Evolutionary conservation across 2,888 invertebrate species (phyloP), one percentile per base, ranked within the genome.

Genomic region (Fragum whitleyi): DNA sequence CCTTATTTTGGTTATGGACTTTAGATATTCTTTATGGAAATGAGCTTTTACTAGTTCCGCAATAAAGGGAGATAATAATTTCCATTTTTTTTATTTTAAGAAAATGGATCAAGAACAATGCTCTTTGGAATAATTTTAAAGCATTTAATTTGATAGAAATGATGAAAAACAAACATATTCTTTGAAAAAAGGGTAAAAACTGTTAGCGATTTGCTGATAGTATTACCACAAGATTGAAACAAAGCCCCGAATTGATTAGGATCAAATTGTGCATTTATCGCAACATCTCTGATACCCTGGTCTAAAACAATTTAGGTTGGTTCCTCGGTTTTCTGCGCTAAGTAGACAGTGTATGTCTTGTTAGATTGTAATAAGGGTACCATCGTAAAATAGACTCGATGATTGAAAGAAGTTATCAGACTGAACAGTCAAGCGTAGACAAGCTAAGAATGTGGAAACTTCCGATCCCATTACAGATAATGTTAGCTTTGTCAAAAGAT

Each of bases 351-450:
- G n/a, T 14, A 5, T 3, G 2, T n/a, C 47, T 47, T 47, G 16
- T 47, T 9, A 9, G 14, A 16, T n/a, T n/a, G 16, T 47, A 16
- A 67, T 21, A 42, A n/a, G 67, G 23, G 42, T 21, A 67, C n/a
- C 67, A 42, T 16, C 21, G 32, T n/a, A 42, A 21, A 29, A 47
- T 47, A n/a, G 47, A 47, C 21, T 42, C 65, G 42, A 42, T 21
- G 42, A 65, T 36, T 65, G 65, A 65, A 42, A 39, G 42, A 65
- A 42, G 26, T 29, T 36, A 47, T 55, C 73, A 39, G 73, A 62
- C 73, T 61, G 51, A 68, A 78, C 29, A 75, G 55, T 68, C 55
- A 74, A 59, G 72, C 79, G 70, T 79, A 51, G 71, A 79, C 75
- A 75, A 53, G 39, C n/a, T 26, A 67, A 75, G 71, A 79, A 79